Conservation (phyloP, 1,140 invertebrate species). For the Aricia agestis region DNA sequence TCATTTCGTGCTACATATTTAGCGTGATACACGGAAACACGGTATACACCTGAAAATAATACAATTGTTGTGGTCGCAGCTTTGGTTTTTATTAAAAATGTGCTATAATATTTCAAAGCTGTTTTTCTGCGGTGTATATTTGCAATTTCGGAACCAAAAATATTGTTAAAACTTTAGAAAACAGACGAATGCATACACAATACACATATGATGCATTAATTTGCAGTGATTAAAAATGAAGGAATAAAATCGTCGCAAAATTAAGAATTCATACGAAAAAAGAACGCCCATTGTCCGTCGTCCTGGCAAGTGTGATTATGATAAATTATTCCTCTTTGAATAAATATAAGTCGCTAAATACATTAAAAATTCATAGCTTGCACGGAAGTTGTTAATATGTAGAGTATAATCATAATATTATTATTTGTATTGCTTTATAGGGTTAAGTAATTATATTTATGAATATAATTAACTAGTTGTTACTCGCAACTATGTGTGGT, state of each 20-base stretch:
- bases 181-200: too few species aligned
- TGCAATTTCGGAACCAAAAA: neutral
- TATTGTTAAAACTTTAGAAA: too few species aligned
- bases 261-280: slow-evolving; percentile 4
- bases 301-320: slow-evolving; percentile 31
- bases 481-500: too few species aligned
- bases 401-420: neutral
- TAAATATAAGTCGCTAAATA: slow-evolving; percentile 41
- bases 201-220: neutral
- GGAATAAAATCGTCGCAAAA: neutral
- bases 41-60: neutral
- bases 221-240: neutral
- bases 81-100: too few species aligned
- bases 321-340: slow-evolving; percentile 42
- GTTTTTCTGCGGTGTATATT: neutral
- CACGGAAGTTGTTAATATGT: neutral
- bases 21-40: neutral
- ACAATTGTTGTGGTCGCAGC: too few species aligned
- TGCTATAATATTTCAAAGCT: too few species aligned
- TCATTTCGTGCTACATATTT: neutral
- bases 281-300: neutral
- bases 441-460: too few species aligned
- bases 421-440: neutral
- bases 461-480: too few species aligned
- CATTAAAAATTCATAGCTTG: slow-evolving; percentile 47